Evolutionary conservation across 2,113 vertebrate species (phyloP).

Genomic region (Plotosus lineatus): DNA sequence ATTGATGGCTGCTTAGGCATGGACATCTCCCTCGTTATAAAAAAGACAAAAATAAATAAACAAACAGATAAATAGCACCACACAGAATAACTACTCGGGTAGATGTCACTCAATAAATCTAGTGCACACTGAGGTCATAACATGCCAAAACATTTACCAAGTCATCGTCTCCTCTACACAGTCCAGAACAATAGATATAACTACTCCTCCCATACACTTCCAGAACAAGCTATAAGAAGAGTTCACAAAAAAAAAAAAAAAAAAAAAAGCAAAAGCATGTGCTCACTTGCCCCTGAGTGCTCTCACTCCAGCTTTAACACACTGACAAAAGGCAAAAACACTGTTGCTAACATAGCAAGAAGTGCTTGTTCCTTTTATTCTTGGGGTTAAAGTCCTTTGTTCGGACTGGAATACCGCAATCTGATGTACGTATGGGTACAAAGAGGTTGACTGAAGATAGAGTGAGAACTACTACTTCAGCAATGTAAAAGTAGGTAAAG

Average conservation of each 20-base stretch:
- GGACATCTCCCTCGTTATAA: too few relatives aligned
- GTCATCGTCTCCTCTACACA: slow-evolving; percentile 10
- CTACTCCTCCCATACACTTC: slow-evolving; percentile 32
- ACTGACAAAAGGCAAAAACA: slow-evolving; percentile 39
- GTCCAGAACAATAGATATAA: slow-evolving; percentile 36
- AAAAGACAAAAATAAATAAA: neutral
- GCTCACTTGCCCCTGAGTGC: slow-evolving; percentile 40
- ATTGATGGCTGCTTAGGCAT: too few relatives aligned
- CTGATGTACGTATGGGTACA: neutral
- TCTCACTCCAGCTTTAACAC: slow-evolving; percentile 30
- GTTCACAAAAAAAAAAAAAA: neutral
- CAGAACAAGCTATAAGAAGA: slow-evolving; percentile 11
- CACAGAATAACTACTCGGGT: neutral
- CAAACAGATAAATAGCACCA: neutral
- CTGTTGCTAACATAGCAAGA: slow-evolving; percentile 39
- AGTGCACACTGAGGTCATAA: slow-evolving; percentile 14
- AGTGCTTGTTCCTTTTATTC: slow-evolving; percentile 18
- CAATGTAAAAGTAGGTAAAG: neutral
- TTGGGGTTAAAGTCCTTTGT: slow-evolving; percentile 32
- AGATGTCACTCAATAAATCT: neutral
- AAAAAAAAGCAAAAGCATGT: slow-evolving; percentile 42
- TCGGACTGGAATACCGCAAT: slow-evolving; percentile 7
- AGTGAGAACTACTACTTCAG: neutral
- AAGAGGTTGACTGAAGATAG: neutral
- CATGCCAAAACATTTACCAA: slow-evolving; percentile 50